These are phyloP conservation scores for Acrobasis repandana DNA, from an alignment of 2,888 invertebrate genomes.

Conservation along the genomic window DNA sequence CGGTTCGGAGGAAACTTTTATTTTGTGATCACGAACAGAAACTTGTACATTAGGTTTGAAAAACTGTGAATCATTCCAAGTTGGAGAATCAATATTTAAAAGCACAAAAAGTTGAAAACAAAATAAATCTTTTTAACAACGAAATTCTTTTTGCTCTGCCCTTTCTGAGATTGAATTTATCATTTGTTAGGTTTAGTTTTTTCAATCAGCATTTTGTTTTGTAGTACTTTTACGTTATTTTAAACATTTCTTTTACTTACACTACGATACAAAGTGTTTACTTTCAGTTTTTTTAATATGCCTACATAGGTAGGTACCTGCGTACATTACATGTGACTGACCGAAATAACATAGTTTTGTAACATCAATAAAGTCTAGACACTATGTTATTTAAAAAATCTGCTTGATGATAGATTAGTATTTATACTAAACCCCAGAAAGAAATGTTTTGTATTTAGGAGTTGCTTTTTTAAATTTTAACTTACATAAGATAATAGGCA, in stretches of 20 bases:
- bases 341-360: too few relatives aligned
- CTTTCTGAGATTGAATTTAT: constrained; percentile 40
- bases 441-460: too few relatives aligned
- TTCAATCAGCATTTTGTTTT: neutral
- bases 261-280: neutral
- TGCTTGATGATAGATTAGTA: too few relatives aligned
- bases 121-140: constrained; percentile 54
- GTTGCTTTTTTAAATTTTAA: too few relatives aligned
- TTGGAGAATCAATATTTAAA: constrained; percentile 74
- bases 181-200: constrained; percentile 9
- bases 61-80: constrained; percentile 72
- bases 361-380: too few relatives aligned
- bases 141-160: constrained; percentile 46
- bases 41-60: constrained; percentile 76
- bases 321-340: too few relatives aligned
- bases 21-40: constrained; percentile 69
- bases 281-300: neutral
- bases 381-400: too few relatives aligned
- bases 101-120: constrained; percentile 63
- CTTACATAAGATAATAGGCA: too few relatives aligned
- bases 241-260: neutral
- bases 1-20: constrained; percentile 66
- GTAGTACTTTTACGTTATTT: neutral
- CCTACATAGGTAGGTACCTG: too few relatives aligned
- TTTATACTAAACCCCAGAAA: too few relatives aligned